Base-by-base conservation (phyloP, 2,797 vertebrate genomes). In the Menidia menidia region DNA sequence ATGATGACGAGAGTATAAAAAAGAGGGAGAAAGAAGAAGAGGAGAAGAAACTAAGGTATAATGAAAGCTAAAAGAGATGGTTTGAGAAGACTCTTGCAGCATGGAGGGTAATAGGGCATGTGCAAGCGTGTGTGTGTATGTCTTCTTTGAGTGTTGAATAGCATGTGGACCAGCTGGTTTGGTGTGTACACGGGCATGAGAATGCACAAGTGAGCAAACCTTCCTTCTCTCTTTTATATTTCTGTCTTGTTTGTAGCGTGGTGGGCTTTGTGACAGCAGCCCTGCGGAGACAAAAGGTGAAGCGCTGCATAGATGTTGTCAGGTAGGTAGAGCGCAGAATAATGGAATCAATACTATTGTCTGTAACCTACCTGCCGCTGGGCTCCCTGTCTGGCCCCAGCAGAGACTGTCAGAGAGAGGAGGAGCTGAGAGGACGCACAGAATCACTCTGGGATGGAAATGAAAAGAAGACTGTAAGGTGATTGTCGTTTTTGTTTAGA, bases 321-420 rank as follows among this genome's bases (percentile, higher is more conserved):
- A 87, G 90, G 86, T 84, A 88, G 87, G 85, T 85, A 84, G 82
- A 80, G 87, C 83, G 82, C 64, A 88, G 83, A 84, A 88, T 82
- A 89, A 90, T 88, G 76, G 87, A 89, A 93, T 93, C 91, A 88
- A 89, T 91, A 92, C 84, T 88, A 89, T 89, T 90, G 88, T 93
- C 91, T 93, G 83, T 88, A 88, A 84, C 88, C 86, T 91, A 90
- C 88, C 91, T 91, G 92, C 88, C 77, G 75, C 85, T 87, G 87
- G 87, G 86, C 89, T 91, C 78, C 82, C 87, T 92, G 85, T 89
- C 88, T 92, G 91, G 88, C 88, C 85, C 89, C 80, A 3, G 73
- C 80, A 68, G 44, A 89, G 73, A 81, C 73, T 73, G 53, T 75
- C 69, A 85, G 75, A 86, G 61, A 61, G 79, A 77, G 75, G 68